Conservation (phyloP, 1,140 invertebrate species). For the Thaumatotibia leucotreta region DNA sequence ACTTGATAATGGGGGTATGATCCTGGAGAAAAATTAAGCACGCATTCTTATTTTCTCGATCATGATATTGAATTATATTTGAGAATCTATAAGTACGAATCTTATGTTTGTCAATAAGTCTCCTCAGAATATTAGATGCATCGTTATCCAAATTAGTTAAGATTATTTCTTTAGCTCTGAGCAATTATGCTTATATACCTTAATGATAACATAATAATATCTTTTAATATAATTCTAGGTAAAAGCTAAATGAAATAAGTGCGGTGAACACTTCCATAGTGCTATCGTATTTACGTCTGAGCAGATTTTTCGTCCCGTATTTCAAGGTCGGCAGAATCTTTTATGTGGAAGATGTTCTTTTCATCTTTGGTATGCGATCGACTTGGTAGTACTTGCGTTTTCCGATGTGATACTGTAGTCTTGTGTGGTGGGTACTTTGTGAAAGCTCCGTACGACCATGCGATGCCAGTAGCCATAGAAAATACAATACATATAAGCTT, state of each 20-base stretch:
- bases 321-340: background rate
- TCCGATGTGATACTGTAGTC: conserved; percentile 14
- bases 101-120: background rate
- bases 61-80: background rate
- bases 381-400: conserved; percentile 8
- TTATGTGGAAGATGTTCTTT: conserved; percentile 17
- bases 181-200: background rate
- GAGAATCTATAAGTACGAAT: background rate
- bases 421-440: background rate
- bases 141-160: background rate
- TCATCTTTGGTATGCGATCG: conserved; percentile 22
- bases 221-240: background rate
- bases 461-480: conserved; percentile 43
- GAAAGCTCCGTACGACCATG: conserved; percentile 47
- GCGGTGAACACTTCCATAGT: background rate
- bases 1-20: too few relatives aligned
- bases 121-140: background rate
- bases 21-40: too few relatives aligned
- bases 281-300: background rate
- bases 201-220: background rate
- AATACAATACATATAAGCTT: conserved; percentile 35
- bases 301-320: background rate
- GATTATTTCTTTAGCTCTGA: background rate
- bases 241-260: too few relatives aligned
- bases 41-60: too few relatives aligned